A percentile compares a stretch with the other conserved stretches of the same genome.
Conservation (phyloP, 1,140 invertebrate genomes). For the Drosophila takahashii region DNA sequence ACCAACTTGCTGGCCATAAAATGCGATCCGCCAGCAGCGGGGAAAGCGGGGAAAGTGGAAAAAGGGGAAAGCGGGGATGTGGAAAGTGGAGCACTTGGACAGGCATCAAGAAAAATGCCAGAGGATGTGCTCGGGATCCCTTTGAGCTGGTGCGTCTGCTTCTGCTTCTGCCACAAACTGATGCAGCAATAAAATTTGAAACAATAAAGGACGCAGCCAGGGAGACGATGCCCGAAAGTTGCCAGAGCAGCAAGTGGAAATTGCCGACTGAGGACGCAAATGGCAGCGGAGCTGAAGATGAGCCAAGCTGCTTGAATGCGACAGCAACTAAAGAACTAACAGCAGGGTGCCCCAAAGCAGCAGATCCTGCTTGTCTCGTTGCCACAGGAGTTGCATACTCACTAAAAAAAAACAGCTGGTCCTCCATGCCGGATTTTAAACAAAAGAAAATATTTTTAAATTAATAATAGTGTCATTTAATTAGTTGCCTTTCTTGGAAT, state of each 20-base stretch:
- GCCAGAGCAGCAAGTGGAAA: constrained; percentile 67
- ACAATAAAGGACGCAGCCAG: constrained; percentile 72
- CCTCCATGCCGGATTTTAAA: not conserved
- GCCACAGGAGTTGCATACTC: constrained; percentile 39
- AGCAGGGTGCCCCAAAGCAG: constrained; percentile 53
- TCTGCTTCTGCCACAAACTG: constrained; percentile 64
- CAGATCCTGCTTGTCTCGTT: constrained; percentile 32
- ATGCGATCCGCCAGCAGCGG: constrained; percentile 18
- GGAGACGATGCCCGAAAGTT: constrained; percentile 45
- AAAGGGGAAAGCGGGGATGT: too few species aligned
- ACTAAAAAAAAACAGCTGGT: constrained; percentile 5
- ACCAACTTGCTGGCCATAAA: constrained; percentile 61
- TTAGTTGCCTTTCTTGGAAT: too few species aligned
- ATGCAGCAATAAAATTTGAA: constrained; percentile 82
- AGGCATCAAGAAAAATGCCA: constrained; percentile 73
- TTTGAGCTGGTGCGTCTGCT: constrained; percentile 25
- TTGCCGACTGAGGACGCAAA: constrained; percentile 59
- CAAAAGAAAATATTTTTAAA: too few species aligned
- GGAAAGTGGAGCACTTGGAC: constrained; percentile 70
- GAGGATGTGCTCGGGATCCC: constrained; percentile 35
- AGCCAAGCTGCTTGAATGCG: constrained; percentile 41
- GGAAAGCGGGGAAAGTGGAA: too few species aligned
- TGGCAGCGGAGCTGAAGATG: constrained; percentile 35
- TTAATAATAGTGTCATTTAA: too few species aligned
- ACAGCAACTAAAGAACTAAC: constrained; percentile 35